A percentile compares a stretch with the other conserved stretches of the same genome.
Conservation (phyloP, 92 coral and sea anemone genomes). For the Heliopora coerulea region DNA sequence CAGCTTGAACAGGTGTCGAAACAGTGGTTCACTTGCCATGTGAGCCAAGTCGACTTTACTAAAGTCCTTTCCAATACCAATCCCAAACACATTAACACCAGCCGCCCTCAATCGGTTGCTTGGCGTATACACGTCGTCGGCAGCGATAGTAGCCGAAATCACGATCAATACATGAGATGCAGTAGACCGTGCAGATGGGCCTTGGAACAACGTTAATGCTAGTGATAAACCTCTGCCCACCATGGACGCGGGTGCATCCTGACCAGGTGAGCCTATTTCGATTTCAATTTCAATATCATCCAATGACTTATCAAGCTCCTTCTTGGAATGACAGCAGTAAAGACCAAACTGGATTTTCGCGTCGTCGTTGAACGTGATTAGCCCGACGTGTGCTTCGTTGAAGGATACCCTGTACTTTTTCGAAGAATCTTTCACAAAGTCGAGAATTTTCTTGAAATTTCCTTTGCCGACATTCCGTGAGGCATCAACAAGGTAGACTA, state of each 20-base stretch:
- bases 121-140: slow-evolving; percentile 64
- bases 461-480: slow-evolving; percentile 51
- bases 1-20: slow-evolving; percentile 19
- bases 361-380: slow-evolving; percentile 56
- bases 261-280: slow-evolving; percentile 5
- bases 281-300: neutral
- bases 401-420: slow-evolving; percentile 61
- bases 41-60: slow-evolving; percentile 52
- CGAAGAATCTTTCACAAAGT: slow-evolving; percentile 64
- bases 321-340: slow-evolving; percentile 30
- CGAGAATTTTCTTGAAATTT: slow-evolving; percentile 72
- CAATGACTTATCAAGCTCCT: slow-evolving; percentile 23
- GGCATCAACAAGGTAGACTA: slow-evolving; percentile 25
- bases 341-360: slow-evolving; percentile 34
- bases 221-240: slow-evolving; percentile 30
- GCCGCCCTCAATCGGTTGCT: slow-evolving; percentile 45
- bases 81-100: slow-evolving; percentile 56
- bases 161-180: slow-evolving; percentile 60
- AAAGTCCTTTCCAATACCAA: slow-evolving; percentile 65
- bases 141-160: slow-evolving; percentile 64
- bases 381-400: slow-evolving; percentile 72
- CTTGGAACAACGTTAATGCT: slow-evolving; percentile 30
- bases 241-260: slow-evolving; percentile 35
- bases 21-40: slow-evolving; percentile 56
- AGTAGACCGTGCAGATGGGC: slow-evolving; percentile 51